phyloP scores from a whole-genome alignment of 2,113 vertebrate genomes.

The Pandion haliaetus region DNA sequence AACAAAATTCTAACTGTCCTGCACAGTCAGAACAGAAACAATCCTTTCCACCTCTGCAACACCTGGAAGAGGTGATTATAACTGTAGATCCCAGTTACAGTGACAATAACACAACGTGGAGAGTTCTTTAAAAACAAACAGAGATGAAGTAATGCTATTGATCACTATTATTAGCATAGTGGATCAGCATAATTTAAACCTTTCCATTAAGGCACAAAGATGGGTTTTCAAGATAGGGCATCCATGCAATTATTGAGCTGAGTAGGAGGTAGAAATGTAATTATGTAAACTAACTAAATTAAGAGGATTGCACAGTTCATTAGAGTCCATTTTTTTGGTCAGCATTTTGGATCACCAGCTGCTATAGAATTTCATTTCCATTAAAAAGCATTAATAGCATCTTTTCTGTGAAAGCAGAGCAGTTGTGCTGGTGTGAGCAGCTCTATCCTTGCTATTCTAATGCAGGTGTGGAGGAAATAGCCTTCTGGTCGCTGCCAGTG shows the following conservation, averaged over 20 bases:
- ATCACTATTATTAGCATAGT: constrained; percentile 20
- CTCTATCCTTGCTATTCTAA: neutral
- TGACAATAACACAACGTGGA: neutral
- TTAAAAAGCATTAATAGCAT: constrained; percentile 51
- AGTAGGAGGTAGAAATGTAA: constrained; percentile 67
- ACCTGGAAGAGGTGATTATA: neutral
- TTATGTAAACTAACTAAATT: constrained; percentile 70
- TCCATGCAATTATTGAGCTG: constrained; percentile 43
- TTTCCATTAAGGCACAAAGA: constrained; percentile 28
- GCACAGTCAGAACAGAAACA: neutral
- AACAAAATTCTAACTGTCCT: neutral
- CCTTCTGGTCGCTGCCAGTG: neutral
- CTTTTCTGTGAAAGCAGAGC: neutral
- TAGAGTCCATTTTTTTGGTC: constrained; percentile 53
- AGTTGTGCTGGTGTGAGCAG: neutral
- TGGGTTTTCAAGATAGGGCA: constrained; percentile 33
- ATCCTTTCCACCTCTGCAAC: neutral
- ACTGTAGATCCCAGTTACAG: neutral
- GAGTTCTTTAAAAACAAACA: neutral
- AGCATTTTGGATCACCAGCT: constrained; percentile 64
- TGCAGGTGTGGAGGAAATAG: neutral
- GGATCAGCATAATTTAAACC: constrained; percentile 32
- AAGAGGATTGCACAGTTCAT: constrained; percentile 63
- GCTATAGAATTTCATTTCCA: constrained; percentile 39
- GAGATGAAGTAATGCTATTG: neutral